These are phyloP conservation scores for Ditylenchus weischeri DNA, from an alignment of 2,888 invertebrate genomes.

Conservation along the genomic window DNA sequence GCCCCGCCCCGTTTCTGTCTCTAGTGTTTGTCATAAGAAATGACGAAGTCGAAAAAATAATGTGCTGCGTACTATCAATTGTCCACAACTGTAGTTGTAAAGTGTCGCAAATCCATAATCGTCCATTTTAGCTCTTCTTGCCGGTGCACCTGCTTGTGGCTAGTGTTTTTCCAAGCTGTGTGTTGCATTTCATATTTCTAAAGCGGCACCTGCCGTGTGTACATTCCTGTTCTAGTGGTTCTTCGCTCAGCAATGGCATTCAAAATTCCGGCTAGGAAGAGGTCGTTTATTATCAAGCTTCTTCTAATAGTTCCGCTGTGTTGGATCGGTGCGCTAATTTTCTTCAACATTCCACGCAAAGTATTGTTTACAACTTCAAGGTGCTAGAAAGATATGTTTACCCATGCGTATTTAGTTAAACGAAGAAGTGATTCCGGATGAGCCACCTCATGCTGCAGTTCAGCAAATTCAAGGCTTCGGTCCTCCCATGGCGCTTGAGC, in stretches of 20 bases:
- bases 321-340: conserved; percentile 53
- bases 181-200: neutral
- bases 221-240: no score
- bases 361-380: conserved; percentile 14
- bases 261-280: conserved; percentile 25
- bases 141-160: no score
- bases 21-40: no score
- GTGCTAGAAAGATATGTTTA: no score
- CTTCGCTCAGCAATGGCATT: neutral
- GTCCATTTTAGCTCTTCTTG: no score
- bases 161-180: no score
- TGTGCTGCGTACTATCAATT: no score
- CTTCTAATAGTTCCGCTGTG: conserved; percentile 53
- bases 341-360: conserved; percentile 42
- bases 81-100: no score
- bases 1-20: no score
- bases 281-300: conserved; percentile 42
- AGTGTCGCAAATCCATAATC: no score
- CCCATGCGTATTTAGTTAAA: conserved; percentile 7
- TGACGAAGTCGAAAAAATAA: no score
- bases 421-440: neutral
- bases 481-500: conserved; percentile 35
- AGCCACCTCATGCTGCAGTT: conserved; percentile 1
- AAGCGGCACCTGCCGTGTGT: neutral
- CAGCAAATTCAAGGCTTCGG: conserved; percentile 36